These are phyloP conservation scores for Gavia stellata DNA, from an alignment of 2,113 vertebrate genomes.

Conservation along the genomic window DNA sequence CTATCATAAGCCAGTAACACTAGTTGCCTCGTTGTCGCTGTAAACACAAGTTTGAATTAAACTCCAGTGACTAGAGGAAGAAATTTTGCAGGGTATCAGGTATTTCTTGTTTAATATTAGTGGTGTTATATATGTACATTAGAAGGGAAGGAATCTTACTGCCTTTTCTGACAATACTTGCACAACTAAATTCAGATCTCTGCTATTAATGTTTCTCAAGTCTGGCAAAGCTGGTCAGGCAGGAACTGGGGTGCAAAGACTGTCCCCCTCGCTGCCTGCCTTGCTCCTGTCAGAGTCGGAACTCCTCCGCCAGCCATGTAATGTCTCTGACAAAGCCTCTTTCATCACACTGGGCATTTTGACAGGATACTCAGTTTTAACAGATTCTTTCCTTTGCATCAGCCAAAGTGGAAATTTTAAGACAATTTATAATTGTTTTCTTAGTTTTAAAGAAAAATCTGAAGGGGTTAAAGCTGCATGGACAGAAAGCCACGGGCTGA, in stretches of 20 bases:
- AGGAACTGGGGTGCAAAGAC: background rate
- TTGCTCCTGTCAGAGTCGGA: background rate
- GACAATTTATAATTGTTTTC: background rate
- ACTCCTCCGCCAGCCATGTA: background rate
- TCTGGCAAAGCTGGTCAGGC: background rate
- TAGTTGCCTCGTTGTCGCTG: background rate
- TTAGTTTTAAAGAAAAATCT: background rate
- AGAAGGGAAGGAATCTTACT: background rate
- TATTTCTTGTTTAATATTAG: background rate
- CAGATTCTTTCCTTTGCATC: background rate
- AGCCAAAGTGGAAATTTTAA: background rate
- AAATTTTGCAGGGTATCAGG: background rate
- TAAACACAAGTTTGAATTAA: background rate
- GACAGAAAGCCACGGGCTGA: background rate
- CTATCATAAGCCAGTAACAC: background rate
- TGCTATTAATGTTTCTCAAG: background rate
- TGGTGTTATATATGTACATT: background rate
- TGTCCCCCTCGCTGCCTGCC: background rate
- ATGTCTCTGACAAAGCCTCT: background rate
- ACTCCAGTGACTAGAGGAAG: background rate
- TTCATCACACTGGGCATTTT: background rate
- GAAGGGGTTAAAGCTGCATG: background rate
- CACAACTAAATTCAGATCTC: background rate
- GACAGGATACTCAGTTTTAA: background rate
- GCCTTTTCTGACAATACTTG: background rate